phyloP scores from a whole-genome alignment of 92 coral and sea anemone genomes.

The Anthopleura xanthogrammica region DNA sequence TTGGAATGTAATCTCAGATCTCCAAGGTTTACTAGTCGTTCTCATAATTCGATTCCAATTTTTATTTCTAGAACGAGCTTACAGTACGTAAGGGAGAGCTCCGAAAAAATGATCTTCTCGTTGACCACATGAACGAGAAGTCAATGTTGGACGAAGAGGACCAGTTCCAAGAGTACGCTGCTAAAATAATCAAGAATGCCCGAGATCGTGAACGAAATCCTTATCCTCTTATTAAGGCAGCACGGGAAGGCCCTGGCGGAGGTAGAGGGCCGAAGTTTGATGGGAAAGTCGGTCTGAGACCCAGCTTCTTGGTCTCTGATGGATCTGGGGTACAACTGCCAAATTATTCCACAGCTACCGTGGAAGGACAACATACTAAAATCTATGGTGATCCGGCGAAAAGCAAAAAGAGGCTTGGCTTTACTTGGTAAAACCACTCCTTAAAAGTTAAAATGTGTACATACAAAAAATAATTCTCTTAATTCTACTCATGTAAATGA shows the following conservation, averaged over 20 bases:
- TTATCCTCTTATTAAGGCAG: slow-evolving; percentile 94
- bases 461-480: neutral
- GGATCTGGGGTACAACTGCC: slow-evolving; percentile 95
- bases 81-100: slow-evolving; percentile 39
- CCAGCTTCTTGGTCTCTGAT: slow-evolving; percentile 90
- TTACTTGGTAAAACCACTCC: slow-evolving; percentile 62
- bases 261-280: slow-evolving; percentile 94
- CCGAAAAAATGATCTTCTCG: slow-evolving; percentile 48
- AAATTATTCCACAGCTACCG: slow-evolving; percentile 79
- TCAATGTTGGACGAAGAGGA: slow-evolving; percentile 68
- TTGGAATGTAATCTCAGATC: neutral
- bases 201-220: slow-evolving; percentile 87
- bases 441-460: neutral
- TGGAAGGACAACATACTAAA: slow-evolving; percentile 68
- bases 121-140: slow-evolving; percentile 71
- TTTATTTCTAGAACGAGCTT: slow-evolving; percentile 56
- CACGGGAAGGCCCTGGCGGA: slow-evolving; percentile 97
- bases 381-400: slow-evolving; percentile 89
- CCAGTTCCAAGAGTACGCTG: slow-evolving; percentile 90
- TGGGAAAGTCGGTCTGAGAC: slow-evolving; percentile 91
- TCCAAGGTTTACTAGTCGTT: neutral
- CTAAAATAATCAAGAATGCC: slow-evolving; percentile 74
- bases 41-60: neutral
- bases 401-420: slow-evolving; percentile 87
- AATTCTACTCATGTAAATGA: neutral